These are phyloP conservation scores for Mastigias papua DNA, from an alignment of 30 jellyfish, hydroid and myxozoan species.

Conservation along the genomic window DNA sequence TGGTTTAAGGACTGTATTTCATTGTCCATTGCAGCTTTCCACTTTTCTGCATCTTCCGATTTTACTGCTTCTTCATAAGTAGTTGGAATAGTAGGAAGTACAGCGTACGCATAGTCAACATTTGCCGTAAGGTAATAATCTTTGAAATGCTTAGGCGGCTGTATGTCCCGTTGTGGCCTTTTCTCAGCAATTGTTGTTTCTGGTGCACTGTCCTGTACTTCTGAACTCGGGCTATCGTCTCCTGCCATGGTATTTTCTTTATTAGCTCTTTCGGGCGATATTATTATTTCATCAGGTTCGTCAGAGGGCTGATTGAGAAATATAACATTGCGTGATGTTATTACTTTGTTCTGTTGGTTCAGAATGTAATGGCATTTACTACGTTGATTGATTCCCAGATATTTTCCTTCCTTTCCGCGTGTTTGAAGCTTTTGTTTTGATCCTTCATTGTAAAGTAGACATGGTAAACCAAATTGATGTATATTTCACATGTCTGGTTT, in stretches of 20 bases:
- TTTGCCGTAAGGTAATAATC: slow-evolving; percentile 27
- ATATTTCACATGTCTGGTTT: slow-evolving; percentile 49
- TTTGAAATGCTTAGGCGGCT: slow-evolving; percentile 10
- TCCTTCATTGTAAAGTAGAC: slow-evolving; percentile 37
- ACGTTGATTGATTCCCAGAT: slow-evolving; percentile 39
- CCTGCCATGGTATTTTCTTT: background rate
- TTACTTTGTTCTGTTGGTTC: slow-evolving; percentile 13
- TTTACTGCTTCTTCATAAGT: slow-evolving; percentile 40
- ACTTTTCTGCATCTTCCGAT: slow-evolving; percentile 48
- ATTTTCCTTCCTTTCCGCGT: slow-evolving; percentile 43
- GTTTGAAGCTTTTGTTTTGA: slow-evolving; percentile 36
- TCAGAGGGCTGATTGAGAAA: slow-evolving; percentile 18
- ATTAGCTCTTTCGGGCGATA: background rate
- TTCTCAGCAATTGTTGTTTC: background rate
- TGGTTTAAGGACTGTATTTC: slow-evolving; percentile 29
- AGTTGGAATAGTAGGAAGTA: slow-evolving; percentile 11
- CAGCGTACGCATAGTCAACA: slow-evolving; percentile 47
- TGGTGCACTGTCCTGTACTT: background rate
- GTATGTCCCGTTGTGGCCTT: slow-evolving; percentile 32
- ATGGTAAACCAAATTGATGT: slow-evolving; percentile 45
- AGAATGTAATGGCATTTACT: slow-evolving; percentile 26
- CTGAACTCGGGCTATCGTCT: background rate
- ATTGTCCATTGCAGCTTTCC: slow-evolving; percentile 56
- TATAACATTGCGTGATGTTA: slow-evolving; percentile 31
- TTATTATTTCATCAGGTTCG: background rate